Conservation (phyloP, 2,888 invertebrate genomes). For the Philereme vetulata region DNA sequence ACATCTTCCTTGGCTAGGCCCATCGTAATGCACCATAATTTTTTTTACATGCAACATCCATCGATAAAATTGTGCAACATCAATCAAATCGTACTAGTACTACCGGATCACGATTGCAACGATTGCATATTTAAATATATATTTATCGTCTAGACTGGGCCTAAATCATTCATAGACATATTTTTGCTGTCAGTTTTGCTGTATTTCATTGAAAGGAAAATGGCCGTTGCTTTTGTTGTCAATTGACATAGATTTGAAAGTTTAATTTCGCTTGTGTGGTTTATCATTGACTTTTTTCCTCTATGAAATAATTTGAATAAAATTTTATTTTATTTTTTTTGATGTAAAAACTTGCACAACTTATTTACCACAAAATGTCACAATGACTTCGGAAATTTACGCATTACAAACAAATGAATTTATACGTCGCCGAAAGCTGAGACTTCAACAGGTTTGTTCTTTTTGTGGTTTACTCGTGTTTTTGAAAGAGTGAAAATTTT, state of each 20-base stretch:
- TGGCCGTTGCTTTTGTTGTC: slow-evolving; percentile 3
- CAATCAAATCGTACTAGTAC: no score
- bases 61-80: no score
- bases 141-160: no score
- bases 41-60: no score
- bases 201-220: slow-evolving; percentile 1
- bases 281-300: not conserved
- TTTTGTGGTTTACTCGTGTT: slow-evolving; percentile 13
- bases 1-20: no score
- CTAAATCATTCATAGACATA: not conserved
- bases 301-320: not conserved
- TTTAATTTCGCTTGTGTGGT: not conserved
- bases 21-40: no score
- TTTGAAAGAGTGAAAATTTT: slow-evolving; percentile 34
- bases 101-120: no score
- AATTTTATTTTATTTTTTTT: slow-evolving; percentile 24
- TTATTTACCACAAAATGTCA: slow-evolving; percentile 46
- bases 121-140: no score
- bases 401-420: slow-evolving; percentile 77
- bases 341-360: not conserved
- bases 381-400: slow-evolving; percentile 72
- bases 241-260: slow-evolving; percentile 11
- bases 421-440: slow-evolving; percentile 70
- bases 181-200: not conserved
- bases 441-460: slow-evolving; percentile 75